These are phyloP conservation scores for Gymnarchus niloticus DNA, from an alignment of 2,113 vertebrate species.

Conservation along the genomic window DNA sequence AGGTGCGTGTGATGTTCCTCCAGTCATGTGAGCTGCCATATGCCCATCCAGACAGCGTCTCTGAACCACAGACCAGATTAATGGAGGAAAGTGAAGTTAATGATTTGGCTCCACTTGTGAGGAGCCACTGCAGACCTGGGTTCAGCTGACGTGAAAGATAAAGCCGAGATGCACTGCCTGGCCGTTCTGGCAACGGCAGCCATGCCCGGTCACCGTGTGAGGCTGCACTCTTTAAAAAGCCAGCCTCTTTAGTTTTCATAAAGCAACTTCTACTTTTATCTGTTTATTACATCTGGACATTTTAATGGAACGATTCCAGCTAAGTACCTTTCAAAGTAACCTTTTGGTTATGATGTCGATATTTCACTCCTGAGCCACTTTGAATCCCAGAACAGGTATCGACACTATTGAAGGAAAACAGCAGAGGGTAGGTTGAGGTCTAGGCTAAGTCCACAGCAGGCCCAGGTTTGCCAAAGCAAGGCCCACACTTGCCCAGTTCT, in stretches of 20 bases:
- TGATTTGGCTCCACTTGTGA: background rate
- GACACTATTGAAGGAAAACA: background rate
- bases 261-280: background rate
- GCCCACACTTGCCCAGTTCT: background rate
- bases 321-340: background rate
- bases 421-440: background rate
- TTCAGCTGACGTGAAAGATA: background rate
- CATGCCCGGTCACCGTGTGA: background rate
- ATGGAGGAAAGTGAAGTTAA: conserved; percentile 1
- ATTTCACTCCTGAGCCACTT: background rate
- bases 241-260: background rate
- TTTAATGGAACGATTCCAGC: background rate
- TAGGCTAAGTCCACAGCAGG: background rate
- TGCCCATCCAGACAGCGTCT: background rate
- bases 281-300: background rate
- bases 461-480: background rate
- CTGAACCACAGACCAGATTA: background rate
- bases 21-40: background rate
- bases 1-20: background rate
- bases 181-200: background rate
- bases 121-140: background rate
- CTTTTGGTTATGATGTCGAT: background rate
- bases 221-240: background rate
- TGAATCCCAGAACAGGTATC: background rate
- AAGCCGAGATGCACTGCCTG: background rate